Percentiles rank a stretch among this genome's conserved stretches.
Conservation (phyloP, 1,140 invertebrate species). For the Pemphigus obesinymphae region DNA sequence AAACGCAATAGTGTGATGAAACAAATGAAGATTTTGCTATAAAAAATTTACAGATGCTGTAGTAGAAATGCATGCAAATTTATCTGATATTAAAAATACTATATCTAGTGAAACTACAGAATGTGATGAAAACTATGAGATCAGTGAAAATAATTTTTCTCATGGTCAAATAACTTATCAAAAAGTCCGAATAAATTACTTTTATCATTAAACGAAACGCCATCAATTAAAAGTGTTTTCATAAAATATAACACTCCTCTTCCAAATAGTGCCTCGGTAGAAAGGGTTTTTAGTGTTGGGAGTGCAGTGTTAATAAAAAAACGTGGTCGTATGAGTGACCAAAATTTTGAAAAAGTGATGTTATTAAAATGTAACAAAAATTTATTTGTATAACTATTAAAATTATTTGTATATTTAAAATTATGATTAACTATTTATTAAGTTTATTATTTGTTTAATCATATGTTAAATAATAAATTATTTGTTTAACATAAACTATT, state of each 20-base stretch:
- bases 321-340: background rate
- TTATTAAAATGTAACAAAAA: background rate
- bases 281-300: background rate
- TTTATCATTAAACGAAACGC: background rate
- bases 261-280: background rate
- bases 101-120: background rate
- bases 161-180: background rate
- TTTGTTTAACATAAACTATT: too few species aligned
- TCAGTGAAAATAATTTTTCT: background rate
- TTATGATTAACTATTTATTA: too few species aligned
- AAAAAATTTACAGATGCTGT: background rate
- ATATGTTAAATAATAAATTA: too few species aligned
- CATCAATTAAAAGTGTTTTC: background rate
- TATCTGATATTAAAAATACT: too few species aligned
- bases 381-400: too few species aligned
- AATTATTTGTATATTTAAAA: too few species aligned
- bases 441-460: too few species aligned
- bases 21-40: background rate
- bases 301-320: background rate
- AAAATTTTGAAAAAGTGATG: slow-evolving; percentile 6
- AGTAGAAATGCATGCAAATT: too few species aligned
- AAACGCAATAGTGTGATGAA: background rate
- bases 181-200: background rate
- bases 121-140: background rate
- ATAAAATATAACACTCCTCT: background rate